These are phyloP conservation scores for Alsophila aescularia DNA, from an alignment of 2,888 invertebrate species.

Conservation along the genomic window DNA sequence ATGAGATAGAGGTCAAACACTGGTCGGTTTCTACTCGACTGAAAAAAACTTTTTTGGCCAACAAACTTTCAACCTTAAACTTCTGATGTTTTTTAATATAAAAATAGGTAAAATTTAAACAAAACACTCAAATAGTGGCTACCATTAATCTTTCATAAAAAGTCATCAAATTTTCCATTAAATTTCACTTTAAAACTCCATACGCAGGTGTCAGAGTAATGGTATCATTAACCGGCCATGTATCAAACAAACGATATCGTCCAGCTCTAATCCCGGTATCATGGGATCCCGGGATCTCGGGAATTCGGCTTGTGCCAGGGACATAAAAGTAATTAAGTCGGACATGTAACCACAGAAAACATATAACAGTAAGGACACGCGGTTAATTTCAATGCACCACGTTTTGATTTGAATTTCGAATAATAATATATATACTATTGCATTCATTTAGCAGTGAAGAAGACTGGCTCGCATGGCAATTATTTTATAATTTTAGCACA, in stretches of 20 bases:
- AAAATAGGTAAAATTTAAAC: too few relatives aligned
- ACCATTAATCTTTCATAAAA: not conserved
- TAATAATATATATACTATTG: not conserved
- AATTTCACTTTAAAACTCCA: slow-evolving; percentile 1
- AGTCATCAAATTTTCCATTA: not conserved
- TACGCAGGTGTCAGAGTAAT: not conserved
- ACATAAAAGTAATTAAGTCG: slow-evolving; percentile 52
- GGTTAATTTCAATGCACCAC: too few relatives aligned
- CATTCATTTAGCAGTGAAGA: too few relatives aligned
- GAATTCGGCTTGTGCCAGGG: slow-evolving; percentile 26
- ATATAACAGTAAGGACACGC: not conserved
- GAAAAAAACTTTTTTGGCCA: too few relatives aligned
- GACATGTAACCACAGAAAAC: slow-evolving; percentile 34
- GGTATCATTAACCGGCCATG: slow-evolving; percentile 44
- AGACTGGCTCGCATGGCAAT: too few relatives aligned
- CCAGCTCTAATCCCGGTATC: slow-evolving; percentile 26
- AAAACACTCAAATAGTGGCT: too few relatives aligned
- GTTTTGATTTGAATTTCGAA: too few relatives aligned
- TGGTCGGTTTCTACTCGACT: too few relatives aligned
- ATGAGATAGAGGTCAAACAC: too few relatives aligned
- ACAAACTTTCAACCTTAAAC: too few relatives aligned
- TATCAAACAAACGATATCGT: slow-evolving; percentile 38
- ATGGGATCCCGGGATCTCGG: slow-evolving; percentile 14
- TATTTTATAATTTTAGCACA: too few relatives aligned
- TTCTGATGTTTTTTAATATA: too few relatives aligned